These are phyloP conservation scores for Catocala sponsa DNA, from an alignment of 2,888 invertebrate genomes.

Conservation along the genomic window DNA sequence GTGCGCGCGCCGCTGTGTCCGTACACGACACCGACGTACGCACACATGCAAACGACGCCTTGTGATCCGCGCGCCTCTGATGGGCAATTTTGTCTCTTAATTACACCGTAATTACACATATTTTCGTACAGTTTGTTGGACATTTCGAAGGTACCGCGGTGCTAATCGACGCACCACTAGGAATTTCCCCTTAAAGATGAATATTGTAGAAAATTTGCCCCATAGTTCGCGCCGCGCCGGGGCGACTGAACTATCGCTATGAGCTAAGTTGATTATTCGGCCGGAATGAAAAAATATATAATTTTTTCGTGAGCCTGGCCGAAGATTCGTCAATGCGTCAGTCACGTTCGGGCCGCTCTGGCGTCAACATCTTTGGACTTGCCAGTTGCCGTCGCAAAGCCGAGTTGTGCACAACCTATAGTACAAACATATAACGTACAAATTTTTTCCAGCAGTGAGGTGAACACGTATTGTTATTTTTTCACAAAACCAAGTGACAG, in stretches of 20 bases:
- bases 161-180: conserved; percentile 32
- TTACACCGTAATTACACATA: conserved; percentile 65
- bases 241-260: conserved; percentile 86
- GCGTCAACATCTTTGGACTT: conserved; percentile 77
- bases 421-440: conserved; percentile 84
- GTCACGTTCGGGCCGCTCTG: conserved; percentile 79
- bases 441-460: conserved; percentile 82
- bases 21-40: conserved; percentile 66
- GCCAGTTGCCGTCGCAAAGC: conserved; percentile 72
- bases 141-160: conserved; percentile 49
- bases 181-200: conserved; percentile 61
- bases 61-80: conserved; percentile 61
- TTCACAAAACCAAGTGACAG: conserved; percentile 73
- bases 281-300: conserved; percentile 82
- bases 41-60: conserved; percentile 65
- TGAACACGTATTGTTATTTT: conserved; percentile 70
- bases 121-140: conserved; percentile 54
- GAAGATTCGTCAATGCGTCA: conserved; percentile 86
- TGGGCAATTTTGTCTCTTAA: conserved; percentile 77
- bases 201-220: conserved; percentile 55
- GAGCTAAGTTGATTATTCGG: conserved; percentile 85
- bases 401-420: conserved; percentile 84
- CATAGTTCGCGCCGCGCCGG: conserved; percentile 58
- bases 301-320: conserved; percentile 83
- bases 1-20: conserved; percentile 75